Evolutionary conservation across 2,888 invertebrate genomes (phyloP).

Genomic region (Synanthedon myopaeformis): DNA sequence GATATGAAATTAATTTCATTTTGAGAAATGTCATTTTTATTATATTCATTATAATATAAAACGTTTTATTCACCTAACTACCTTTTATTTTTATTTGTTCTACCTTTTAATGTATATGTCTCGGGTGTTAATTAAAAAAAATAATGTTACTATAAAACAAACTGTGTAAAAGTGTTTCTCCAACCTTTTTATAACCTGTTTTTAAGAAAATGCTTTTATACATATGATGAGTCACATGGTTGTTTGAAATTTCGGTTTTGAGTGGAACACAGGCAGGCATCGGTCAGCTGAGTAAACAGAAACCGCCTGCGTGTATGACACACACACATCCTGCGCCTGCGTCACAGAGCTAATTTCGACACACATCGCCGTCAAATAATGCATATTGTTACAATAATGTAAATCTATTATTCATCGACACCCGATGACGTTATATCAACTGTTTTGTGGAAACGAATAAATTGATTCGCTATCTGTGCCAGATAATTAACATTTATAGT

Average conservation of each 20-base stretch:
- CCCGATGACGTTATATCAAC: constrained; percentile 18
- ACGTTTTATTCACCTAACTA: no score
- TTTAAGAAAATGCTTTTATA: background rate
- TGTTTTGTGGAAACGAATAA: constrained; percentile 23
- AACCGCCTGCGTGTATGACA: constrained; percentile 28
- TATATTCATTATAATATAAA: no score
- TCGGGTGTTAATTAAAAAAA: background rate
- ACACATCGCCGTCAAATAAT: constrained; percentile 22
- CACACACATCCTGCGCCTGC: constrained; percentile 46
- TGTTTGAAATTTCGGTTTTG: constrained; percentile 7
- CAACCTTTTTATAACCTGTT: background rate
- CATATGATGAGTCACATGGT: constrained; percentile 18
- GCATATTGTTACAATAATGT: constrained; percentile 30
- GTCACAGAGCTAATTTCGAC: constrained; percentile 54
- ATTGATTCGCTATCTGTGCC: constrained; percentile 13
- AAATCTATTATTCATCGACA: constrained; percentile 22
- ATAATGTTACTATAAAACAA: background rate
- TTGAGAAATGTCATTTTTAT: no score
- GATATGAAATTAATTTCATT: no score
- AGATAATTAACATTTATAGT: no score
- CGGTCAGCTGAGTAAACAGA: constrained; percentile 40
- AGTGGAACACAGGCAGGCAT: constrained; percentile 12
- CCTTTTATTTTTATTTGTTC: no score
- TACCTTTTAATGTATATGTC: background rate
- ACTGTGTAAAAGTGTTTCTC: background rate